Evolutionary conservation across 2,113 vertebrate species (phyloP).

Genomic region (Eira barbara): DNA sequence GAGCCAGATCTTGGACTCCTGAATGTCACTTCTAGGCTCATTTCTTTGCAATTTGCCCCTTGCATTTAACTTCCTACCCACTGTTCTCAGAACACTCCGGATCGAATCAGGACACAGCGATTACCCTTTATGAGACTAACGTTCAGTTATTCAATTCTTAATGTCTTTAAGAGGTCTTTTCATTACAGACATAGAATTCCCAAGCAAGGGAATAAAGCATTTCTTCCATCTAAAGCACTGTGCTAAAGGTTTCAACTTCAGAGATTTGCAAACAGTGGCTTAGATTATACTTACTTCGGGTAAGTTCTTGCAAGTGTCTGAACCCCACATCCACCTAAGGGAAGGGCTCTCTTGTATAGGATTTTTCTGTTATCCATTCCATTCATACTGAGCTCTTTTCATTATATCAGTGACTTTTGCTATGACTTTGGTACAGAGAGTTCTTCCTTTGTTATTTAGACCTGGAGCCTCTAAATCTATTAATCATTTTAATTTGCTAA

Average conservation of each 20-base stretch:
- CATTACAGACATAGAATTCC: neutral
- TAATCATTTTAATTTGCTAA: conserved; percentile 67
- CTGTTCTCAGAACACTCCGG: neutral
- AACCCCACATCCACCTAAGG: neutral
- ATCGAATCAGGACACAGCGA: conserved; percentile 14
- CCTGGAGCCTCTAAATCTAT: conserved; percentile 4
- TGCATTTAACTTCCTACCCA: neutral
- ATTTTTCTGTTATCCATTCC: neutral
- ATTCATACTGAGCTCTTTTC: neutral
- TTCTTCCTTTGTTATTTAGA: conserved; percentile 38
- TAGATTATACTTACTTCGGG: neutral
- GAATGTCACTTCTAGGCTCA: neutral
- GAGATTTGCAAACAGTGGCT: conserved; percentile 23
- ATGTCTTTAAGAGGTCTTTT: conserved; percentile 50
- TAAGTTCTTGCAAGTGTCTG: neutral
- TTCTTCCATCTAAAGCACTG: neutral
- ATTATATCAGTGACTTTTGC: conserved; percentile 21
- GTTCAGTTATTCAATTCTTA: conserved; percentile 26
- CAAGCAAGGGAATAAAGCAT: conserved; percentile 31
- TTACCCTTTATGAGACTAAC: conserved; percentile 23
- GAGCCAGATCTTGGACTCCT: neutral
- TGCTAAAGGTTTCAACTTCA: conserved; percentile 55
- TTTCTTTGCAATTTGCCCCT: neutral
- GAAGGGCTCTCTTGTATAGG: neutral
- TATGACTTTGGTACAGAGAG: neutral